Percentiles rank a stretch among this genome's conserved stretches.
Evolutionary conservation across 1,140 invertebrate genomes (phyloP).

Genomic region (Drosophila sp.): DNA sequence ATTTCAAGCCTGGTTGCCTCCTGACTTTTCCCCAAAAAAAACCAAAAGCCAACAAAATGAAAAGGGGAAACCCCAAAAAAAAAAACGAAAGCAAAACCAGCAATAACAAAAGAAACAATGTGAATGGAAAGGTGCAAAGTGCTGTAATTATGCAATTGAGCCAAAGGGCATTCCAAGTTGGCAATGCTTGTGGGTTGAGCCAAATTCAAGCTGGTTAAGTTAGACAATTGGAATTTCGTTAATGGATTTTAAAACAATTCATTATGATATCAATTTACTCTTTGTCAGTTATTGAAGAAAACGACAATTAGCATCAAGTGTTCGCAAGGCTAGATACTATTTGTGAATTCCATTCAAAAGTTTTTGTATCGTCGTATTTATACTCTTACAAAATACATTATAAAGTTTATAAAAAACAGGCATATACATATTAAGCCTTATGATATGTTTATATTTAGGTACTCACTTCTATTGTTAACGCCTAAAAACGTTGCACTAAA

Average conservation of each 20-base stretch:
- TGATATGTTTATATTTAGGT: too few relatives aligned
- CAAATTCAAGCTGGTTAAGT: too few relatives aligned
- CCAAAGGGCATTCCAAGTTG: constrained; percentile 11
- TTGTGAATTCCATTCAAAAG: not conserved
- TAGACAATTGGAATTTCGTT: not conserved
- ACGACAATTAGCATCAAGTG: constrained; percentile 12
- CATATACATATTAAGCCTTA: too few relatives aligned
- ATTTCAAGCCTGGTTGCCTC: constrained; percentile 74
- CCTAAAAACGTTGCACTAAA: too few relatives aligned
- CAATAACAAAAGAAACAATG: not conserved
- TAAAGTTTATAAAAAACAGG: not conserved
- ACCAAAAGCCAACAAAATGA: constrained; percentile 33
- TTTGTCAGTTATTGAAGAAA: constrained; percentile 10
- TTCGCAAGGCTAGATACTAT: not conserved
- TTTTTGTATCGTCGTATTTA: not conserved
- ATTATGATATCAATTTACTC: constrained; percentile 3
- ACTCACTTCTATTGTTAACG: too few relatives aligned
- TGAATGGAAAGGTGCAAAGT: constrained; percentile 65
- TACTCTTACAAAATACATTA: not conserved
- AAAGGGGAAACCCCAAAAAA: constrained; percentile 12
- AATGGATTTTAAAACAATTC: not conserved
- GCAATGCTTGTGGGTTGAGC: not conserved
- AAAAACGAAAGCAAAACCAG: constrained; percentile 15
- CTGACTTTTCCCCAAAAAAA: constrained; percentile 48
- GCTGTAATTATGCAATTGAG: constrained; percentile 48